These are phyloP conservation scores for Leptinotarsa tumamoca DNA, from an alignment of 2,888 invertebrate species.

Conservation along the genomic window DNA sequence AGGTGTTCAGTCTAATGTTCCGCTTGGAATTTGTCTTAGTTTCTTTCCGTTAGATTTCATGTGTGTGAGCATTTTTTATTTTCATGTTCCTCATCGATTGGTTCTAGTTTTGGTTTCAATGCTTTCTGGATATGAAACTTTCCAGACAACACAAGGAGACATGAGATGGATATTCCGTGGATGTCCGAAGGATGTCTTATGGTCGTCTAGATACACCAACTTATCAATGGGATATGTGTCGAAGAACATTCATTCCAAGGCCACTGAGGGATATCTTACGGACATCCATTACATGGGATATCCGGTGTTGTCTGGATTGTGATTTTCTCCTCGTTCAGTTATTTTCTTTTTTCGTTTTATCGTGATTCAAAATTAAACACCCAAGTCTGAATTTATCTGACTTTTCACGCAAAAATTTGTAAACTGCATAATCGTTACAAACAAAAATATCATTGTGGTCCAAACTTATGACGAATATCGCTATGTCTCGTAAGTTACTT, in stretches of 20 bases:
- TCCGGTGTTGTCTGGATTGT: not conserved
- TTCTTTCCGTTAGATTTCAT: constrained; percentile 32
- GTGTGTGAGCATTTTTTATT: constrained; percentile 18
- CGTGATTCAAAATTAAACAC: constrained; percentile 21
- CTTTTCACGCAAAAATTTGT: constrained; percentile 34
- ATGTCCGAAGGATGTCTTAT: too few species aligned
- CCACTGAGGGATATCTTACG: too few species aligned
- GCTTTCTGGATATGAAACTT: constrained; percentile 27
- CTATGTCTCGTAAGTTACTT: constrained; percentile 49
- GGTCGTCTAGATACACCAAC: too few species aligned
- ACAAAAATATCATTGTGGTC: constrained; percentile 45
- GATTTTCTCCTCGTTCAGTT: constrained; percentile 30
- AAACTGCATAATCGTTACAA: constrained; percentile 31
- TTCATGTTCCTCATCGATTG: constrained; percentile 35
- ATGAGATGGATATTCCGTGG: too few species aligned
- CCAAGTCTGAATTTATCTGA: constrained; percentile 42
- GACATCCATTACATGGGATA: too few species aligned
- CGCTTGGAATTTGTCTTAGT: constrained; percentile 36
- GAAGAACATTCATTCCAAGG: too few species aligned
- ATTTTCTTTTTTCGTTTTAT: constrained; percentile 21
- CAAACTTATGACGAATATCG: constrained; percentile 53
- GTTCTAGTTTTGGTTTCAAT: constrained; percentile 41
- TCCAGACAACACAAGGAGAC: constrained; percentile 11
- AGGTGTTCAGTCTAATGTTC: constrained; percentile 39
- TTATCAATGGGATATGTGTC: too few species aligned